A percentile compares a stretch with the other conserved stretches of the same genome.
phyloP scores from a whole-genome alignment of 2,113 vertebrate genomes.

The Parotia lawesii region DNA sequence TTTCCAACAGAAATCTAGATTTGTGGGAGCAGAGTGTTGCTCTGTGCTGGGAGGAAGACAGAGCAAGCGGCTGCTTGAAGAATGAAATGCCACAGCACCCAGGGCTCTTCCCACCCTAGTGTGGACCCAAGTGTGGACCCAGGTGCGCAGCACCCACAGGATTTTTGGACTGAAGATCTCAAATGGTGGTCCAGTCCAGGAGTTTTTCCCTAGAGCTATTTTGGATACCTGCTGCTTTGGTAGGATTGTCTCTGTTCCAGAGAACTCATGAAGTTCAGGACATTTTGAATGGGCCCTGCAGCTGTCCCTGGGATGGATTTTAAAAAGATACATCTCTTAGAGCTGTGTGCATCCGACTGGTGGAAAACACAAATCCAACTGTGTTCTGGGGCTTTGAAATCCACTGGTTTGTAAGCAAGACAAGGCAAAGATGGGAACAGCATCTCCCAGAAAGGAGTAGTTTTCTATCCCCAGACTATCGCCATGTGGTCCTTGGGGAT shows the following conservation, averaged over 20 bases:
- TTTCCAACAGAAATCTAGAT: neutral
- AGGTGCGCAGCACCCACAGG: neutral
- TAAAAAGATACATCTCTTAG: neutral
- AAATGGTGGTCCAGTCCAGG: neutral
- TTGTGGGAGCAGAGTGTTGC: rapidly evolving
- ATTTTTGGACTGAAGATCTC: neutral
- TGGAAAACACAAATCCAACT: neutral
- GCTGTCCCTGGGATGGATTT: neutral
- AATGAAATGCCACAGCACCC: rapidly evolving
- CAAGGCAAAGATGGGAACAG: neutral
- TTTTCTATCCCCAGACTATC: neutral
- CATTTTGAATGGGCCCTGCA: neutral
- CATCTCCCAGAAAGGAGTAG: neutral
- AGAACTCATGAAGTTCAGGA: neutral
- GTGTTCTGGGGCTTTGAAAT: neutral
- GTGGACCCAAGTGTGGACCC: neutral
- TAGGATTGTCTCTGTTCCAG: neutral
- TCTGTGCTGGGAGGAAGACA: neutral
- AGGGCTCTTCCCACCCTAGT: neutral
- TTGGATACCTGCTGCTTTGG: neutral
- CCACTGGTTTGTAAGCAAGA: neutral
- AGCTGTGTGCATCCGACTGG: neutral
- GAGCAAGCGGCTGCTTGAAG: neutral
- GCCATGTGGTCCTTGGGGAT: neutral
- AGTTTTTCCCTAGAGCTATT: neutral